Base-by-base conservation (phyloP, 2,888 invertebrate species). In the Chaetogeoica ovagalla region DNA sequence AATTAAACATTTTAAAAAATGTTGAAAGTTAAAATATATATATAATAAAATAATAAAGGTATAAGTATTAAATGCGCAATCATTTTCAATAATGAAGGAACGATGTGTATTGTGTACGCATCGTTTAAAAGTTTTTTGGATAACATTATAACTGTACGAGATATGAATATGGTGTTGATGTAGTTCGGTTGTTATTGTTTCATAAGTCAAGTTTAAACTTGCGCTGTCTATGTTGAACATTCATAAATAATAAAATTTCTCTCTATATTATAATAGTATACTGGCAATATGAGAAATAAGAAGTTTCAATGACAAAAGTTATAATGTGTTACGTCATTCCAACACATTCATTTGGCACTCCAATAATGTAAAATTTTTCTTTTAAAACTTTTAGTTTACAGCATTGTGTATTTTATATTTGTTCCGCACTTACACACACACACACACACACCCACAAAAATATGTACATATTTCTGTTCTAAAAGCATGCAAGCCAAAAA, bases 251-350 rank as follows among this genome's bases (percentile, higher is more conserved):
- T 55, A 55, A 6, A 19, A 55, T 17, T 55, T 55, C 6, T 55
- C 11, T 19, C 55, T 55, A 55, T 55, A 19, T 48, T 48, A 13
- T 48, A 48, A 15, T 13, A 11, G 48, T 13, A 19, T 55, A 55
- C 17, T 55, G 19, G 19, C 55, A 55, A 55, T 52, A 52, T 23
- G 23, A 68, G 52, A 52, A 68, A 68, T 68, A 68, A 23, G 52
- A 21, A 13, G 66, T 68, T 66, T 55, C 5, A 30, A 19, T 69
- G 30, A 55, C n/a, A 52, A 69, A 69, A 69, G 30, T 69, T 69
- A 30, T 30, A 69, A 60, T 60, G 15, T 13, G 11, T 60, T 23
- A 30, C 23, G 37, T 17, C 3, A 37, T 62, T 62, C 6, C 62
- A 62, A 30, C 13, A 30, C 5, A 30, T 62, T 63, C 37, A 63